A percentile compares a stretch with the other conserved stretches of the same genome.
phyloP scores from a whole-genome alignment of 1,140 invertebrate genomes.

The Drosophila lowei region DNA sequence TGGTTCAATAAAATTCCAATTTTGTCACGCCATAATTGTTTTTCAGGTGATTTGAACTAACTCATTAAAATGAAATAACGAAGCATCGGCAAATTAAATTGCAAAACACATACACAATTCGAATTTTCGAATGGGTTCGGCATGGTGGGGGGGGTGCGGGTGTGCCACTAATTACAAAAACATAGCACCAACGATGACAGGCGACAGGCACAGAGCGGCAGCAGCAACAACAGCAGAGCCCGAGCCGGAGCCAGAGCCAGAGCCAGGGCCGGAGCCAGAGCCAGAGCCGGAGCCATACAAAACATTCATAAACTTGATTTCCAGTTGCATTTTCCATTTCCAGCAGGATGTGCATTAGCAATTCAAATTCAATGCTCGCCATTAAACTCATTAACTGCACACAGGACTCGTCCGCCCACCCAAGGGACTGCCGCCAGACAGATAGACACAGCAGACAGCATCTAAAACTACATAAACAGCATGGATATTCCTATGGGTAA shows the following conservation, averaged over 20 bases:
- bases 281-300: constrained; percentile 17
- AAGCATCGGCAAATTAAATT: constrained; percentile 40
- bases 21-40: constrained; percentile 42
- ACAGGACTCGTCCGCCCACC: constrained; percentile 27
- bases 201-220: constrained; percentile 4
- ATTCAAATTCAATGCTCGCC: constrained; percentile 76
- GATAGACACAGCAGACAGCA: constrained; percentile 1
- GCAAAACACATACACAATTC: constrained; percentile 34
- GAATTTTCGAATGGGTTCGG: constrained; percentile 10
- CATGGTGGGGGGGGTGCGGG: too few species aligned
- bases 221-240: constrained; percentile 10
- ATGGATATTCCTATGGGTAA: constrained; percentile 8
- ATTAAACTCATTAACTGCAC: constrained; percentile 82
- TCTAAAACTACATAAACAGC: constrained; percentile 38
- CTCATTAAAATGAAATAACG: constrained; percentile 53
- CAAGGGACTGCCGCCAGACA: constrained; percentile 10
- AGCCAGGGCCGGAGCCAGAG: constrained; percentile 18
- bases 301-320: constrained; percentile 73
- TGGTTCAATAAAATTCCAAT: constrained; percentile 29
- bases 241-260: neutral
- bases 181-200: constrained; percentile 24
- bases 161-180: constrained; percentile 47
- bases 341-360: constrained; percentile 68
- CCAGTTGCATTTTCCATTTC: constrained; percentile 68
- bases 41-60: constrained; percentile 40